Conservation (phyloP, 2,888 invertebrate genomes). For the Mythimna ferrago region DNA sequence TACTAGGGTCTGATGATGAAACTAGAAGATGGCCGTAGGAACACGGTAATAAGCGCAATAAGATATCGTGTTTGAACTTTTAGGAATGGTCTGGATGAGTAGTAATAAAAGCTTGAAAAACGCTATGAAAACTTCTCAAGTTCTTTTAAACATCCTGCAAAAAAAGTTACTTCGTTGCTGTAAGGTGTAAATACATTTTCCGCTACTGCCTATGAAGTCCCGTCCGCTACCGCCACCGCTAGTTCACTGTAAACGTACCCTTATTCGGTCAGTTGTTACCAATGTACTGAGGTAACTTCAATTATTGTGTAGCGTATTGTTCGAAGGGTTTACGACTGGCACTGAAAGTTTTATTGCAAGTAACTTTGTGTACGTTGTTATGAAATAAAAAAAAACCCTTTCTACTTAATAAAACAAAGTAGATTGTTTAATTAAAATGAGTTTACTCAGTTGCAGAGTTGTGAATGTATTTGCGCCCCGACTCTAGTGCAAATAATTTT, state of each 20-base stretch:
- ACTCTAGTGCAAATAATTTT: background rate
- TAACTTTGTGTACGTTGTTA: background rate
- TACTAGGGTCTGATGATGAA: no score
- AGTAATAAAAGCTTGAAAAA: no score
- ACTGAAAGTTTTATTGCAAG: slow-evolving; percentile 28
- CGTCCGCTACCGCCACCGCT: background rate
- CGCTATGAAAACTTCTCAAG: no score
- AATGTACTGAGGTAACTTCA: slow-evolving; percentile 36
- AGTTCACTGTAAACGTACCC: background rate
- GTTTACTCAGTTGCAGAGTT: background rate
- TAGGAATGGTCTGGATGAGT: no score
- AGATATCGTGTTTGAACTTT: no score
- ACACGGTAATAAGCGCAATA: no score
- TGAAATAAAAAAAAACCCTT: slow-evolving; percentile 15
- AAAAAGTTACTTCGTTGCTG: no score
- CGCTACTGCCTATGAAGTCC: background rate
- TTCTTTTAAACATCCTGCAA: no score
- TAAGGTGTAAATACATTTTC: no score
- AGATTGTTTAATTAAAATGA: slow-evolving; percentile 9
- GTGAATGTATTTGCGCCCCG: background rate
- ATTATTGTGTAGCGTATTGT: slow-evolving; percentile 44
- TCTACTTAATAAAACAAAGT: slow-evolving; percentile 9
- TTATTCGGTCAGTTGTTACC: slow-evolving; percentile 26
- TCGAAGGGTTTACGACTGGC: slow-evolving; percentile 33
- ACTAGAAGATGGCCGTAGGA: no score